phyloP scores from a whole-genome alignment of 2,888 invertebrate genomes.

The Maniola hyperantus region DNA sequence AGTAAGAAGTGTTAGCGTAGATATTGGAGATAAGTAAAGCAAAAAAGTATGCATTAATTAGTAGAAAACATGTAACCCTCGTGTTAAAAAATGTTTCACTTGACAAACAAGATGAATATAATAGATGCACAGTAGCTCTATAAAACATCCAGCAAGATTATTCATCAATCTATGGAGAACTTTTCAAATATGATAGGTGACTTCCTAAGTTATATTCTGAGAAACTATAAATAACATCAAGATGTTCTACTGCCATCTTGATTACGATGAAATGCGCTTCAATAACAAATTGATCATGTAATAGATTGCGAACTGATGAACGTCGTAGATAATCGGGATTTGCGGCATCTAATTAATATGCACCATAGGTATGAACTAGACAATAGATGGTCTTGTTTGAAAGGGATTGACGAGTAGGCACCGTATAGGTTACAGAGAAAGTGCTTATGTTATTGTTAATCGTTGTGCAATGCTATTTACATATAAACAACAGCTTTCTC shows the following conservation, averaged over 20 bases:
- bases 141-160: not conserved
- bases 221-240: constrained; percentile 4
- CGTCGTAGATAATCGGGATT: constrained; percentile 37
- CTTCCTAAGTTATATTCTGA: not conserved
- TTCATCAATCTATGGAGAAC: constrained; percentile 6
- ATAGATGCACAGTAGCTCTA: not conserved
- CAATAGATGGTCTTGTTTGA: constrained; percentile 14
- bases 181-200: not conserved
- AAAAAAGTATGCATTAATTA: not conserved
- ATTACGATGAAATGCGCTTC: constrained; percentile 4
- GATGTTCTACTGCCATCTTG: not conserved
- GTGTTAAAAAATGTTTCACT: not conserved
- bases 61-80: not conserved
- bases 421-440: constrained; percentile 22
- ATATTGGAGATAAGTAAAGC: not conserved
- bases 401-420: constrained; percentile 17
- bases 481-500: not conserved
- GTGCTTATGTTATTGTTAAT: not conserved
- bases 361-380: constrained; percentile 14
- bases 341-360: constrained; percentile 39
- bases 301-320: constrained; percentile 25
- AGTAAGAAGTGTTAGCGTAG: too few relatives aligned
- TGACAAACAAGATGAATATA: not conserved
- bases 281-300: constrained; percentile 22
- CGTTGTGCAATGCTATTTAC: not conserved